Base-by-base conservation (phyloP, 37 sponge, comb jelly and placozoan species). In the Spongia lamella region DNA sequence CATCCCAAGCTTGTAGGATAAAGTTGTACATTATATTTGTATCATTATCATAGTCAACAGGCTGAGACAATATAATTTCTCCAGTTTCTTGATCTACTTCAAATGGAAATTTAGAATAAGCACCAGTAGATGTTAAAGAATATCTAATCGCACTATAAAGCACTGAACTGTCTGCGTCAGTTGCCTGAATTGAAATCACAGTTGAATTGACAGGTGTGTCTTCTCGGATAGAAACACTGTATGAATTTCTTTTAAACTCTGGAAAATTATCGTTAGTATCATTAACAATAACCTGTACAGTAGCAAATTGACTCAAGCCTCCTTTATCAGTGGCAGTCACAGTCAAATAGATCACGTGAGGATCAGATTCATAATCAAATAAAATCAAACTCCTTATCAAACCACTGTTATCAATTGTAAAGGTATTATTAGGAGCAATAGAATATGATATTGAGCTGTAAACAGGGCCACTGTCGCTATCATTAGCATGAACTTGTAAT, bases 201-300 rank as follows among this genome's bases (percentile, higher is more conserved):
- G 24, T 33, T 13, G 47, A 43, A 29, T 24, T 29, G 1, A 66
- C 49, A 27, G 9, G 15, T 0, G 17, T 36, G 33, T 66, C 82
- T 54, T 82, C 82, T 19, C 65, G 20, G 0, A 82, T 39, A 26
- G 63, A 63, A 24, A 51, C 66, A 0, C 35, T 27, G 43, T 82
- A 82, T 1, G 7, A 33, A 25, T 16, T 11, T 35, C 32, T 30
- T 35, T 73, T 33, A 38, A 82, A 82, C 63, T 74, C 56, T 0
- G 87, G 87, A 19, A 47, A 2, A 61, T 80, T 73, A 56, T 86
- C 87, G 61, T 86, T 86, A 4, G 53, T 53, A 34, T 86, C 87
- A 14, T 3, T 22, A 39, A 86, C 32, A 1, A 37, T 61, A 22
- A 86, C 40, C 20, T 50, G 61, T 65, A 72, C 74, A 24, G 26